Evolutionary conservation across 2,888 invertebrate genomes (phyloP).

Genomic region (Ormyrus nitidulus): DNA sequence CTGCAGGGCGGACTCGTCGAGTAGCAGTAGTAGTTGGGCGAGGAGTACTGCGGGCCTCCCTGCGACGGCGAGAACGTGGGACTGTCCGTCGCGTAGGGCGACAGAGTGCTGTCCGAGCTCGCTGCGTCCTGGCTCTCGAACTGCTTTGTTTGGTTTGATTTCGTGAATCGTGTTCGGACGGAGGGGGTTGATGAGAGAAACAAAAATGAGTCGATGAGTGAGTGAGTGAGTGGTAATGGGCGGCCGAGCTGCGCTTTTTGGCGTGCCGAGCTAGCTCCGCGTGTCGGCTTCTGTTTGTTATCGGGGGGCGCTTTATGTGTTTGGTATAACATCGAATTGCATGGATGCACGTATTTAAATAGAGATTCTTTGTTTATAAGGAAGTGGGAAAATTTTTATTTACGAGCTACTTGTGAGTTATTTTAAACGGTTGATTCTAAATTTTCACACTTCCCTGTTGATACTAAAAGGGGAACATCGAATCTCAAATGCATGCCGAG

Average conservation of each 20-base stretch:
- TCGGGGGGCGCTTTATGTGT: constrained; percentile 4
- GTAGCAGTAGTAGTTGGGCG: constrained; percentile 60
- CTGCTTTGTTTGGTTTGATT: constrained; percentile 53
- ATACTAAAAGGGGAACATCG: too few species aligned
- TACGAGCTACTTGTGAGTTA: too few species aligned
- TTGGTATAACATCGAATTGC: constrained; percentile 37
- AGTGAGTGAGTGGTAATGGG: not conserved
- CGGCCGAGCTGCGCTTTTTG: not conserved
- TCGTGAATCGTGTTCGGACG: not conserved
- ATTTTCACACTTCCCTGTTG: too few species aligned
- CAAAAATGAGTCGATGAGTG: constrained; percentile 43
- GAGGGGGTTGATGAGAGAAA: constrained; percentile 51
- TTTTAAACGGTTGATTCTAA: too few species aligned
- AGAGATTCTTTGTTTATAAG: constrained; percentile 5
- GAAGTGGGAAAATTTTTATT: not conserved
- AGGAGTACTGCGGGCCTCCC: constrained; percentile 59
- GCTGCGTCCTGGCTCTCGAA: constrained; percentile 61
- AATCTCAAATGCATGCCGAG: too few species aligned
- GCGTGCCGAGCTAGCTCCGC: constrained; percentile 14
- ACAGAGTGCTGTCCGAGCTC: constrained; percentile 71
- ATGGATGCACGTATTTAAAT: constrained; percentile 46
- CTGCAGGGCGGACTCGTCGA: constrained; percentile 70
- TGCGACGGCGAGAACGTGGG: constrained; percentile 66
- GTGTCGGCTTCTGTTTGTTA: not conserved
- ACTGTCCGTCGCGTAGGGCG: constrained; percentile 68